Evolutionary conservation across 1,140 invertebrate genomes (phyloP).

Genomic region (Lordiphosa mommai): DNA sequence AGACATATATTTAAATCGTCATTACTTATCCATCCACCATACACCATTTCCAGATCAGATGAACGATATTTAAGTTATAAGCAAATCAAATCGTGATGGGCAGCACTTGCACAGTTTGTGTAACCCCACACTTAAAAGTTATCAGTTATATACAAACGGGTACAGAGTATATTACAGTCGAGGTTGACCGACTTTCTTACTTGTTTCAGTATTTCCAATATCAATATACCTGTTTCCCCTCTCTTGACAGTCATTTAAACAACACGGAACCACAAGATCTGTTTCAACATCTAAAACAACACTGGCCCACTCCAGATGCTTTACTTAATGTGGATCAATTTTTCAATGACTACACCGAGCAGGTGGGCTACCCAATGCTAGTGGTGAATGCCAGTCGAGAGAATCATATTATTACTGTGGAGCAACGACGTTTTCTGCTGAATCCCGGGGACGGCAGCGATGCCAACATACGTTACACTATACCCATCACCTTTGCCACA

Average conservation of each 20-base stretch:
- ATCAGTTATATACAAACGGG: no score
- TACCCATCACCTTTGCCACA: conserved; percentile 84
- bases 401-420: conserved; percentile 15
- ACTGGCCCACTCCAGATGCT: conserved; percentile 26
- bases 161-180: no score
- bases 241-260: conserved; percentile 24
- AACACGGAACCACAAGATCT: conserved; percentile 38
- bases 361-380: conserved; percentile 94
- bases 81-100: no score
- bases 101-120: no score
- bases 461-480: conserved; percentile 81
- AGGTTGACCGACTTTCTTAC: no score
- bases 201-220: no score
- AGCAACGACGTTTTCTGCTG: conserved; percentile 81
- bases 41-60: no score
- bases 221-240: background rate
- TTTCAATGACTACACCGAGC: conserved; percentile 89
- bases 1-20: no score
- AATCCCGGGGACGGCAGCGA: conserved; percentile 62
- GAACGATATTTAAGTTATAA: no score
- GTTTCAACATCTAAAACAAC: conserved; percentile 29
- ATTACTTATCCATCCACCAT: no score
- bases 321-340: conserved; percentile 42
- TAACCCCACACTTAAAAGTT: no score
- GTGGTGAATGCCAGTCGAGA: conserved; percentile 79